phyloP scores from a whole-genome alignment of 2,888 invertebrate genomes.

The Drosophila pegasa region DNA sequence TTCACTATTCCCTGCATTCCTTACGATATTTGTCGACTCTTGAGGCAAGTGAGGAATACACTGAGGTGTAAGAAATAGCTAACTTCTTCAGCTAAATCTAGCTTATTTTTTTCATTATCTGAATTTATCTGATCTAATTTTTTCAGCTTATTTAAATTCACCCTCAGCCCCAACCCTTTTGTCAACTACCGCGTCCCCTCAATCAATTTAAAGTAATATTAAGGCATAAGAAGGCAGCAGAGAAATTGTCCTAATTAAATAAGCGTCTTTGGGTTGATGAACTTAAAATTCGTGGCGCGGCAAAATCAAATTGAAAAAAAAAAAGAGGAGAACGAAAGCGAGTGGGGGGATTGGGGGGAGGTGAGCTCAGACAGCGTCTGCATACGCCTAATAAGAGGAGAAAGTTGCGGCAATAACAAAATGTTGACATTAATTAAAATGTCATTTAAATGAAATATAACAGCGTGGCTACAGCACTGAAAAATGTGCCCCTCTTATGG shows the following conservation, averaged over 20 bases:
- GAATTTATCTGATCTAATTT: no score
- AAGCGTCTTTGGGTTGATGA: conserved; percentile 21
- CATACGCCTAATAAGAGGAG: conserved; percentile 38
- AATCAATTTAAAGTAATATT: conserved; percentile 7
- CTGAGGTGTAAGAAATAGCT: no score
- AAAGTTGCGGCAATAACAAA: conserved; percentile 58
- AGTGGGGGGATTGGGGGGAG: no score
- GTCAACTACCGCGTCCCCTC: no score
- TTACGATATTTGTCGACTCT: no score
- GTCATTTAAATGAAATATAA: conserved; percentile 78
- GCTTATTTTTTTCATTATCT: no score
- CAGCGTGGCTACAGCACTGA: conserved; percentile 54
- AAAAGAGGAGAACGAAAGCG: not conserved
- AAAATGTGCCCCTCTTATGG: conserved; percentile 66
- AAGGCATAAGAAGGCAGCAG: not conserved
- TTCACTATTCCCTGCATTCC: no score
- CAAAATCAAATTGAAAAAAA: conserved; percentile 10
- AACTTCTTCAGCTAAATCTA: no score
- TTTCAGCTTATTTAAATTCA: no score
- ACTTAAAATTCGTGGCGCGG: conserved; percentile 1
- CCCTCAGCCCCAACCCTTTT: no score
- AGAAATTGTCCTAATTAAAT: conserved; percentile 21
- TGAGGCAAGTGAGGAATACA: no score
- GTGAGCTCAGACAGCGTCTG: not conserved
- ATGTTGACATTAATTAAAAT: conserved; percentile 81